Base-by-base conservation (phyloP, 2,888 invertebrate species). In the Anorthoa munda region DNA sequence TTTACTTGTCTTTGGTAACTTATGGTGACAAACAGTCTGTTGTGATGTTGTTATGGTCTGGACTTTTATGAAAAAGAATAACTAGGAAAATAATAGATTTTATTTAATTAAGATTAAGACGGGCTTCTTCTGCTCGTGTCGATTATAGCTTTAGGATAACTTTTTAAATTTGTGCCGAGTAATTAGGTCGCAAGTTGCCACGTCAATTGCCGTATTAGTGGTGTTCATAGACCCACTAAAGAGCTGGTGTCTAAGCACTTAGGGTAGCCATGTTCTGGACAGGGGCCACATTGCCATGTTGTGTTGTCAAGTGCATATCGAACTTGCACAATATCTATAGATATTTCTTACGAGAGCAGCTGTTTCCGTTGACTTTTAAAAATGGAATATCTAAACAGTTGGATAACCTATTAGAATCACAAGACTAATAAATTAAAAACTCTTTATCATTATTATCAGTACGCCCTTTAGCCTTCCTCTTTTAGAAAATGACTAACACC, bases 401-500 rank as follows among this genome's bases (percentile, higher is more conserved):
- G 31, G 17, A 48, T n/a, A 77, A 48, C 18, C 12, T 39, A 18
- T 70, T 2, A 17, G 18, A 48, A 79, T 26, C 58, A 75, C 53
- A n/a, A 66, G 13, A 63, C 45, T 1, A 31, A 48, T 50, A 60
- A 58, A 48, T 56, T 17, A 66, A 50, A 13, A 39, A 26, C 1
- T 12, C 1, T 15, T 55, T 53, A 77, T 48, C 50, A 31, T 13
- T 11, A 45, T 73, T 66, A 78, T 75, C 73, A 50, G 11, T 39
- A 12, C n/a, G 46, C 12, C 53, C 55, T 71, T 4, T 75, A 71
- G 76, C 76, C 77, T 67, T 59, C 23, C 39, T 75, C 66, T 63
- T 65, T 63, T 63, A 70, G 61, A 2, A 70, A 53, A 74, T 75
- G 51, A 79, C 72, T 68, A 72, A 82, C 48, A 46, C 4, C 21